Evolutionary conservation across 1,140 invertebrate species (phyloP).

Genomic region (Achroia grisella): DNA sequence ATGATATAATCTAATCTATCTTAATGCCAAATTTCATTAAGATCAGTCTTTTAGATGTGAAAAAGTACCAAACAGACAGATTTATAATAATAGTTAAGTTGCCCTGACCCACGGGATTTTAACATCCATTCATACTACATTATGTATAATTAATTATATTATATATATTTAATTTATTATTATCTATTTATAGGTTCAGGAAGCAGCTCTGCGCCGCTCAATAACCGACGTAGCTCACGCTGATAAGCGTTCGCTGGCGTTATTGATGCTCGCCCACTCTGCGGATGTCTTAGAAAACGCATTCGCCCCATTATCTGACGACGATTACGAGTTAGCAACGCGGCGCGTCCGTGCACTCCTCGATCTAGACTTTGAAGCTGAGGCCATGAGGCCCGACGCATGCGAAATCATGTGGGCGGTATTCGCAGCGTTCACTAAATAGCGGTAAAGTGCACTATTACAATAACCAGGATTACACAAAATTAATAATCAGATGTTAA

Average conservation of each 20-base stretch:
- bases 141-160: too few relatives aligned
- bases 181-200: slow-evolving; percentile 86
- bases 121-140: too few relatives aligned
- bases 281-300: slow-evolving; percentile 99
- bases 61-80: too few relatives aligned
- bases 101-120: too few relatives aligned
- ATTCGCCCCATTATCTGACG: slow-evolving; percentile 98
- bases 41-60: too few relatives aligned
- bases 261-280: slow-evolving; percentile 97
- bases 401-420: slow-evolving; percentile 99
- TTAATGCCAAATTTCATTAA: too few relatives aligned
- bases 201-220: slow-evolving; percentile 96
- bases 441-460: slow-evolving; percentile 45
- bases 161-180: too few relatives aligned
- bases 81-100: too few relatives aligned
- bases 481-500: too few relatives aligned
- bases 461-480: not conserved
- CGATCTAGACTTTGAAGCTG: slow-evolving; percentile 97
- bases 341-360: slow-evolving; percentile 95
- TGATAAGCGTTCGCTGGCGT: slow-evolving; percentile 93
- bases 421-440: slow-evolving; percentile 98
- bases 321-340: slow-evolving; percentile 99
- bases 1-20: too few relatives aligned
- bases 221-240: slow-evolving; percentile 98
- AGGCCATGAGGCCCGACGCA: slow-evolving; percentile 89